Evolutionary conservation across 2,888 invertebrate genomes (phyloP), one percentile per base, ranked within the genome.

Genomic region (Encarsia formosa): DNA sequence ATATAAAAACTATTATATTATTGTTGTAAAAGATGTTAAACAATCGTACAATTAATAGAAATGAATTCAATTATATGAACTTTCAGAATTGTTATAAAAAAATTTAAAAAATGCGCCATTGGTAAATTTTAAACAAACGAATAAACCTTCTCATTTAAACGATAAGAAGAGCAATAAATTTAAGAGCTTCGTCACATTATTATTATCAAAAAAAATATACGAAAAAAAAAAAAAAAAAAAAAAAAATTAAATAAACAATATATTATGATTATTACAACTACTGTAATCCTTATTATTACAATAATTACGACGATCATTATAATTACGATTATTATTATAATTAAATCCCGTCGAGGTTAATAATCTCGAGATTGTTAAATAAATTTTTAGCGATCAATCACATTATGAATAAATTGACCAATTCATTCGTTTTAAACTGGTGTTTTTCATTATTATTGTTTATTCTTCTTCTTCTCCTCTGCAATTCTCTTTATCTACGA

Each of bases 101-200:
- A n/a, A n/a, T n/a, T n/a, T n/a, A n/a, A n/a, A 26, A 26, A 8
- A 32, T 18, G 42, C 41, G 49, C 34, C 37, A 48, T 38, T 40
- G 19, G 38, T 45, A 49, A 35, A n/a, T n/a, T 34, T 39, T 41
- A 39, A 42, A 32, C 31, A 43, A 24, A 32, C n/a, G 16, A 54
- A 31, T 31, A 41, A 49, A 16, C 20, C 41, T 26, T 41, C 41
- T 26, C 47, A 48, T 40, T 49, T 47, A 49, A 58, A 61, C 54
- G 54, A 51, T 63, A 63, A 60, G 61, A 62, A 59, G 56, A 64
- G 60, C 61, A 64, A 64, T 59, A 60, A 57, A 58, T 59, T 58
- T 57, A 64, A 62, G 61, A 64, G 63, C 63, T 66, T 66, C 59
- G 62, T 60, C 59, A 59, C 54, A 58, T 56, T 56, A 58, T 51